These are phyloP conservation scores for Pachyrhynchus sulphureomaculatus DNA, from an alignment of 1,140 invertebrate genomes.

Conservation along the genomic window DNA sequence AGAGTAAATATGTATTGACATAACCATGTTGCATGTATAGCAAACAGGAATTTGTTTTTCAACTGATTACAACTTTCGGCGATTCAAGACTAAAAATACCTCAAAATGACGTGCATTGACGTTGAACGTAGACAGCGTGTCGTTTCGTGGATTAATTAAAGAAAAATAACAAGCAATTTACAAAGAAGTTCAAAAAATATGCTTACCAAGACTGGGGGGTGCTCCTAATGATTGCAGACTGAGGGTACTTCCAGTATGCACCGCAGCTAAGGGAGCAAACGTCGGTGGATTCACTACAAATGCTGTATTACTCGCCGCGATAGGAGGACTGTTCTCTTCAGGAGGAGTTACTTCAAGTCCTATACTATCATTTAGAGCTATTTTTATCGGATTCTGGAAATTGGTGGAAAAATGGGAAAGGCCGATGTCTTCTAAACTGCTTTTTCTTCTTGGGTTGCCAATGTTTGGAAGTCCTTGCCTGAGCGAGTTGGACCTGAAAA, in stretches of 20 bases:
- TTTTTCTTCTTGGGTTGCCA: conserved; percentile 65
- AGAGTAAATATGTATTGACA: too few species aligned
- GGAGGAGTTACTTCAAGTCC: conserved; percentile 77
- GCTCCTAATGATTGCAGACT: conserved; percentile 50
- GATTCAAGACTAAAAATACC: too few species aligned
- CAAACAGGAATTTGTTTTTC: too few species aligned
- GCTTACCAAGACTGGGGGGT: too few species aligned
- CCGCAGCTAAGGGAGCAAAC: conserved; percentile 26
- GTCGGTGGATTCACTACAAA: conserved; percentile 59
- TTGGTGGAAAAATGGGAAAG: conserved; percentile 71
- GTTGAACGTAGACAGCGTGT: too few species aligned
- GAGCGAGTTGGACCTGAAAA: conserved; percentile 68
- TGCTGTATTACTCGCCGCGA: conserved; percentile 58
- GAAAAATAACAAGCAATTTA: too few species aligned
- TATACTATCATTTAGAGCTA: conserved; percentile 81
- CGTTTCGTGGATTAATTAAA: too few species aligned
- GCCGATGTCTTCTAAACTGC: conserved; percentile 83
- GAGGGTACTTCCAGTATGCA: conserved; percentile 42
- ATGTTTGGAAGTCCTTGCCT: conserved; percentile 62
- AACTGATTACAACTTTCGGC: too few species aligned
- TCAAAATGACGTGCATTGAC: too few species aligned
- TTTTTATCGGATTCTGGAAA: conserved; percentile 73
- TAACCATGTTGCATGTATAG: too few species aligned
- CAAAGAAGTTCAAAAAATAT: too few species aligned
- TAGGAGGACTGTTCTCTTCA: conserved; percentile 63